These are phyloP conservation scores for Notodonta dromedarius DNA, from an alignment of 2,888 invertebrate species.

Conservation along the genomic window DNA sequence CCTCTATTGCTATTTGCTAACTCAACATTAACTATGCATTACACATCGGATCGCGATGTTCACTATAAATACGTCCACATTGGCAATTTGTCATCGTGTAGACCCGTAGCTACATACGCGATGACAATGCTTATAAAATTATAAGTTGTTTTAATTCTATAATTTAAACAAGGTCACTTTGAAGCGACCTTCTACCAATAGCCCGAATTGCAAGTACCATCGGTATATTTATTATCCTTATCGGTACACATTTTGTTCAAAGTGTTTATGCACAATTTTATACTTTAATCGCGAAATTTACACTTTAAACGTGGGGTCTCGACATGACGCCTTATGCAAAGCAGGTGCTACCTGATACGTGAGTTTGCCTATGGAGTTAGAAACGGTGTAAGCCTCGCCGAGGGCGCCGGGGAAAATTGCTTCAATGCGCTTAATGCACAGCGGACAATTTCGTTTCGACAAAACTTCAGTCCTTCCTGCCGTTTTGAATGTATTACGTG, in stretches of 20 bases:
- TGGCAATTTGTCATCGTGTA: slow-evolving; percentile 34
- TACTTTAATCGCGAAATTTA: slow-evolving; percentile 80
- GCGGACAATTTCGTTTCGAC: slow-evolving; percentile 39
- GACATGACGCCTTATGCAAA: slow-evolving; percentile 83
- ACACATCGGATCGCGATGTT: slow-evolving; percentile 44
- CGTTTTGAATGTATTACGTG: slow-evolving; percentile 36
- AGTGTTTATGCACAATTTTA: slow-evolving; percentile 73
- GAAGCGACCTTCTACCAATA: slow-evolving; percentile 55
- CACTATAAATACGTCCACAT: slow-evolving; percentile 41
- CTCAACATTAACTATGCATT: slow-evolving; percentile 44
- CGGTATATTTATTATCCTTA: slow-evolving; percentile 64
- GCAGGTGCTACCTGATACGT: slow-evolving; percentile 83
- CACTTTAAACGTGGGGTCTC: slow-evolving; percentile 77
- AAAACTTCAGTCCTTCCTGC: slow-evolving; percentile 19
- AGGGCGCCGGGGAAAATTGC: slow-evolving; percentile 42
- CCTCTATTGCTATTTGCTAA: slow-evolving; percentile 36
- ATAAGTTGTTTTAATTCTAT: background rate
- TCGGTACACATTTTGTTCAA: slow-evolving; percentile 61
- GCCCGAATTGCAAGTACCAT: slow-evolving; percentile 32
- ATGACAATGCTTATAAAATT: background rate
- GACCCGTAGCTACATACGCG: no score
- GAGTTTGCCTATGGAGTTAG: slow-evolving; percentile 48
- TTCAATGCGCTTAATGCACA: slow-evolving; percentile 32
- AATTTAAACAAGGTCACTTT: slow-evolving; percentile 62
- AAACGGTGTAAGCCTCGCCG: slow-evolving; percentile 52